Evolutionary conservation across 1,140 invertebrate genomes (phyloP), one percentile per base, ranked within the genome.

Genomic region (Scylla paramamosain): DNA sequence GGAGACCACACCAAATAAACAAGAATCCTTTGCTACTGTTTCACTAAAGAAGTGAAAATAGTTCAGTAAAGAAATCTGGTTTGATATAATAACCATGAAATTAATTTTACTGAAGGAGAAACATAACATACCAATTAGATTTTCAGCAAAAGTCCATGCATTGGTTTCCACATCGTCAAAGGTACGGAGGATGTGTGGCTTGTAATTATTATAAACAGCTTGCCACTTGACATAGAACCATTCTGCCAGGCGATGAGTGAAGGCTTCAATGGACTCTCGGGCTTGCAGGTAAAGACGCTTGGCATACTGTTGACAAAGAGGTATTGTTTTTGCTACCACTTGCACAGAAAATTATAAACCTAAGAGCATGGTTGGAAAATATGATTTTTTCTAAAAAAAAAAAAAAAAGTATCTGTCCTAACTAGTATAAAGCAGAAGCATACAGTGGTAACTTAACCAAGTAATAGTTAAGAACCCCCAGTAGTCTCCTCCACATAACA

Each of bases 161-260:
- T 90, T 91, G 29, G 95, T 95, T 28, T 96, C 95, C 28, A 96
- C 94, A 48, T 96, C 93, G 83, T 96, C 94, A 32, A 96, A 95
- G 4, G 95, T 96, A 4, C 96, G 96, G n/a, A 96, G 95, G 39
- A 96, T 95, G 95, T 96, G 96, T 0, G 96, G 96, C 46, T 96
- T 95, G 94, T 96, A 97, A 39, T 96, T 95, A 16, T 94, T 93
- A 45, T 96, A 96, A 8, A 96, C 95, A n/a, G 95, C 94, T 20
- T 89, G 91, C 95, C 95, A 96, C 31, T 95, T 95, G 25, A 48
- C 59, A 8, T 92, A 39, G 86, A 96, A 88, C 95, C 95, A 96
- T 31, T 95, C 93, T 4, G 94, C 92, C 7, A 96, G 29, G 45
- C 94, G 52, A n/a, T 94, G 32, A 12, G 82, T 95, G 94, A 96